These are phyloP conservation scores for Poeciliopsis prolifica DNA, from an alignment of 2,113 vertebrate species.

Conservation along the genomic window DNA sequence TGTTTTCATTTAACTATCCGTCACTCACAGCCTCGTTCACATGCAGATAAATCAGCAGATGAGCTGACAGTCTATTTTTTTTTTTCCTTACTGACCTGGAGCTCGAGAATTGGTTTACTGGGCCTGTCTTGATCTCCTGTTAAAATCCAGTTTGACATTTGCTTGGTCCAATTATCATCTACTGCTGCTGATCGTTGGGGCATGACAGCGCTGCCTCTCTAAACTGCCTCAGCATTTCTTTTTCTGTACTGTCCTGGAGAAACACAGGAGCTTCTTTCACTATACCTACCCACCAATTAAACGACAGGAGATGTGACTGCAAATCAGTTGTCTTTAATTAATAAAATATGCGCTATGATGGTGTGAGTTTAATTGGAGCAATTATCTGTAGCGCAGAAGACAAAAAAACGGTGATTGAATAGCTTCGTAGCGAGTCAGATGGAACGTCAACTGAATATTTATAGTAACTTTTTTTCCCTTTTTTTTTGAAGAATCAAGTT, in stretches of 20 bases:
- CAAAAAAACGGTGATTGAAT: slow-evolving; percentile 7
- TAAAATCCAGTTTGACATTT: slow-evolving; percentile 57
- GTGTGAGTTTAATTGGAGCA: slow-evolving; percentile 53
- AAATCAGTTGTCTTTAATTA: slow-evolving; percentile 41
- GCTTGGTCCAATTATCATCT: slow-evolving; percentile 63
- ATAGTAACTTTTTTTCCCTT: too few relatives aligned
- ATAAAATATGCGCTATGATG: slow-evolving; percentile 43
- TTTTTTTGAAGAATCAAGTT: too few relatives aligned
- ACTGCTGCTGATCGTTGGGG: neutral
- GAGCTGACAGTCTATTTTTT: slow-evolving; percentile 27
- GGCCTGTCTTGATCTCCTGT: slow-evolving; percentile 22
- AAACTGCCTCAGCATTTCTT: neutral
- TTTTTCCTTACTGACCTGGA: too few relatives aligned
- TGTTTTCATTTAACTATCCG: too few relatives aligned
- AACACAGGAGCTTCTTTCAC: slow-evolving; percentile 1
- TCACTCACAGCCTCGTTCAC: neutral
- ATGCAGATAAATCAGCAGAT: slow-evolving; percentile 23
- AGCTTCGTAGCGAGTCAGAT: too few relatives aligned
- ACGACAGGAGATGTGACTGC: slow-evolving; percentile 29
- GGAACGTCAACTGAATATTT: too few relatives aligned
- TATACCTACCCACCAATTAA: slow-evolving; percentile 16
- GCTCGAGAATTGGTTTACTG: neutral
- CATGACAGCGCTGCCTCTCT: neutral
- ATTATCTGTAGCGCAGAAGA: slow-evolving; percentile 27
- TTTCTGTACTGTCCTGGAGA: slow-evolving; percentile 7